Base-by-base conservation (phyloP, 2,797 vertebrate genomes). In the Crocidura indochinensis region DNA sequence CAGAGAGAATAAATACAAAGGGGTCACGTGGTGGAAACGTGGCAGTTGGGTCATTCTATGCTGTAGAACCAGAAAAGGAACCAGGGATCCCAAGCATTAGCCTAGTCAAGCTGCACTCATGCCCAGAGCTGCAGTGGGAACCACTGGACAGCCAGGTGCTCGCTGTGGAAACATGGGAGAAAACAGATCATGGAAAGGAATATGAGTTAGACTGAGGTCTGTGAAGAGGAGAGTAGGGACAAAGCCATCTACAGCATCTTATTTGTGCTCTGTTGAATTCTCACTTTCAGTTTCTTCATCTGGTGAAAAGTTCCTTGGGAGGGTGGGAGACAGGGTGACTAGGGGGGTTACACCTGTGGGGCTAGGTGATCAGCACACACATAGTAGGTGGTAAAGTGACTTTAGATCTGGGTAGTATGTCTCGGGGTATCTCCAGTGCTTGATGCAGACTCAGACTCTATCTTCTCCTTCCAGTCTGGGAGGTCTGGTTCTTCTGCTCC, bases 11-110 rank as follows among this genome's bases (percentile, higher is more conserved):
- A 1, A 2, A 14, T 38, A 38, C 38, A 11, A 51, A 22, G 24
- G 51, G 19, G 1, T 1, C 2, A 0, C 14, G 0, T 1, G 9
- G 68, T 24, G 22, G 62, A 46, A 73, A 51, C 20, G 29, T 1
- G 62, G 38, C 10, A 19, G 29, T 24, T 51, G 24, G 12, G 67
- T 17, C 10, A 1, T 29, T 31, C 6, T 4, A 38, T 27, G 22
- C 27, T 24, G 47, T 44, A 64, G 26, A 38, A 27, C 7, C 67
- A 51, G 20, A 62, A 1, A 27, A 38, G 10, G 27, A 89, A 4
- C 20, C 26, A 11, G 31, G 1, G 1, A 31, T 0, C 11, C 0
- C 15, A 2, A 22, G 67, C 0, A 8, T 56, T 27, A 38, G 26
- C 8, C 64, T 12, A 11, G 15, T 8, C 22, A 1, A 3, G 10